These are phyloP conservation scores for Aplysina aerophoba DNA, from an alignment of 37 sponge, comb jelly and placozoan species.

Conservation along the genomic window DNA sequence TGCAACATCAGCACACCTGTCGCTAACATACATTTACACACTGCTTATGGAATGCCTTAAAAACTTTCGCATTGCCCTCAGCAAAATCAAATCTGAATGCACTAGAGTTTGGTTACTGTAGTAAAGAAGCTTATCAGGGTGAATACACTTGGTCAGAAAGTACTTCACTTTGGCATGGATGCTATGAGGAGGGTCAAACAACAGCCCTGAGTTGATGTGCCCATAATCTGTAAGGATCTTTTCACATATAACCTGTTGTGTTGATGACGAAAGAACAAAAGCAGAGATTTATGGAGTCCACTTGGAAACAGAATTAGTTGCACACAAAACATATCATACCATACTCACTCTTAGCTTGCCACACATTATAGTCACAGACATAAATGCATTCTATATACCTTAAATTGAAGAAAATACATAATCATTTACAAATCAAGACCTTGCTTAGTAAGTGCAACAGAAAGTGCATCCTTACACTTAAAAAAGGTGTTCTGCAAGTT, in stretches of 20 bases:
- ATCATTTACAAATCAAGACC: too few species aligned
- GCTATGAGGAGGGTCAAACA: not conserved
- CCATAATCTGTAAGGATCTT: not conserved
- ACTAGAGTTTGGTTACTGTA: constrained; percentile 18
- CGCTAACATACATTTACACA: too few species aligned
- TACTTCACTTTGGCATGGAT: not conserved
- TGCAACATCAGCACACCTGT: too few species aligned
- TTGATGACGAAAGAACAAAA: not conserved
- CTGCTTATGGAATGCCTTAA: not conserved
- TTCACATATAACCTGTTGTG: not conserved
- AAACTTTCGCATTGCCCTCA: not conserved
- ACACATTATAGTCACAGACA: too few species aligned
- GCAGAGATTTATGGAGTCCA: not conserved
- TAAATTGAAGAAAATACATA: too few species aligned
- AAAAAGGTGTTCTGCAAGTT: too few species aligned
- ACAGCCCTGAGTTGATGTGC: not conserved
- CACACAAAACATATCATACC: too few species aligned
- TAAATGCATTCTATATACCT: too few species aligned
- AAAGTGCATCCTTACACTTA: too few species aligned
- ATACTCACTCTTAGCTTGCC: too few species aligned
- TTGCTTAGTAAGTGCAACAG: too few species aligned
- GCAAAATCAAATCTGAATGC: not conserved
- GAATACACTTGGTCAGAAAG: not conserved
- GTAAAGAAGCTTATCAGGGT: constrained; percentile 24
- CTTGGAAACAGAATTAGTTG: too few species aligned